Evolutionary conservation across 2,797 vertebrate genomes (phyloP).

Genomic region (Carcharodon carcharias): DNA sequence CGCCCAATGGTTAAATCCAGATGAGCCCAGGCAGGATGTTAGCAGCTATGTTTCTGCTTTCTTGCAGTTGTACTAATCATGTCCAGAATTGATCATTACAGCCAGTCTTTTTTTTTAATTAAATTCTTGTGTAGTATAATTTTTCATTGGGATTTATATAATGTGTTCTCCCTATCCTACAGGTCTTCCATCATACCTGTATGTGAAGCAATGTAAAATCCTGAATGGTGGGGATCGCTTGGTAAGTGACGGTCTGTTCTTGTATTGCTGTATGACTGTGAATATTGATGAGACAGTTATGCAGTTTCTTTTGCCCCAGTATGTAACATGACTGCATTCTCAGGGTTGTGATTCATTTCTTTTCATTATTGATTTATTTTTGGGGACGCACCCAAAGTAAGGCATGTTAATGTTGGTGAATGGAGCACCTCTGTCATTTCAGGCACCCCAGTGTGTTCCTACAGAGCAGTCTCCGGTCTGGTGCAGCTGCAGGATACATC

Average conservation of each 20-base stretch:
- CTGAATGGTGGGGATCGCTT: slow-evolving; percentile 22
- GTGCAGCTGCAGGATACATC: background rate
- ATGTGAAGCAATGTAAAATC: slow-evolving; percentile 34
- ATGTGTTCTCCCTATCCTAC: background rate
- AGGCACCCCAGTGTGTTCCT: background rate
- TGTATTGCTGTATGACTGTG: background rate
- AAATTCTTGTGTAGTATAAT: background rate
- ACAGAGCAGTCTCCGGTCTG: background rate
- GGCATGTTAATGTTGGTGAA: background rate
- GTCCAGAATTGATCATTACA: background rate
- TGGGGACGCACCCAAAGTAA: too few relatives aligned
- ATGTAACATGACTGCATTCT: background rate
- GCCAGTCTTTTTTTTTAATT: background rate
- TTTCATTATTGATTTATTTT: background rate
- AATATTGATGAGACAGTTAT: background rate
- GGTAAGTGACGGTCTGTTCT: background rate
- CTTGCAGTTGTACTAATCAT: background rate
- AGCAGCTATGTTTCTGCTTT: background rate
- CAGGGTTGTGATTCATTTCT: background rate
- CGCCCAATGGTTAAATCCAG: background rate
- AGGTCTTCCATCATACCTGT: background rate
- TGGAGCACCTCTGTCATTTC: background rate
- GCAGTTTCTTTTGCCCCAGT: background rate
- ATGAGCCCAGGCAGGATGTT: background rate
- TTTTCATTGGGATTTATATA: background rate